Evolutionary conservation across 2,797 vertebrate species (phyloP).

Genomic region (Apogon hyalosoma): DNA sequence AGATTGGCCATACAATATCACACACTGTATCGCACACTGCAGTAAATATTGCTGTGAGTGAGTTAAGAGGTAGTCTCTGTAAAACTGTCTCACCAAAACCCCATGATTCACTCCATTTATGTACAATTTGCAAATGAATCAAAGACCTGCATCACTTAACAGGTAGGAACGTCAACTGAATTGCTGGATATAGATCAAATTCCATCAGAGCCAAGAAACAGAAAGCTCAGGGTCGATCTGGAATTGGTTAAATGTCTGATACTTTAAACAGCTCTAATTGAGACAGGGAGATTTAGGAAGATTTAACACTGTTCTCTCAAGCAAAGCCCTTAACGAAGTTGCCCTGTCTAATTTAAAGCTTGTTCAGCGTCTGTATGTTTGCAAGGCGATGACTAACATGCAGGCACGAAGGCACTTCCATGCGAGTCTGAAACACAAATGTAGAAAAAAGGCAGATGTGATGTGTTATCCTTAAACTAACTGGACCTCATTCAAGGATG

Average conservation of each 20-base stretch:
- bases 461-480: constrained; percentile 17
- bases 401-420: not conserved
- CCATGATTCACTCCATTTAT: constrained; percentile 33
- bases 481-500: constrained; percentile 1
- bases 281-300: constrained; percentile 57
- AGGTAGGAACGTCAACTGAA: constrained; percentile 30
- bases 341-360: constrained; percentile 56
- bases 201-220: constrained; percentile 40
- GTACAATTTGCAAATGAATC: constrained; percentile 32
- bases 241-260: constrained; percentile 64
- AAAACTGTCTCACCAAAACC: constrained; percentile 40
- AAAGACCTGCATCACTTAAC: not conserved
- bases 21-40: constrained; percentile 69
- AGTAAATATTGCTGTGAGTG: constrained; percentile 66
- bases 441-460: constrained; percentile 28
- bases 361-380: constrained; percentile 48
- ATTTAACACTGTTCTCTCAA: constrained; percentile 65
- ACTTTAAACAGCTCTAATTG: constrained; percentile 71
- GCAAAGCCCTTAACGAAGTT: constrained; percentile 57
- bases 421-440: constrained; percentile 10
- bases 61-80: constrained; percentile 68
- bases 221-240: constrained; percentile 44
- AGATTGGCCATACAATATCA: constrained; percentile 80
- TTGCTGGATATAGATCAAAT: constrained; percentile 48
- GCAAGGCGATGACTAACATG: constrained; percentile 32